Conservation (phyloP, 2,888 invertebrate genomes). For the Achlya flavicornis region DNA sequence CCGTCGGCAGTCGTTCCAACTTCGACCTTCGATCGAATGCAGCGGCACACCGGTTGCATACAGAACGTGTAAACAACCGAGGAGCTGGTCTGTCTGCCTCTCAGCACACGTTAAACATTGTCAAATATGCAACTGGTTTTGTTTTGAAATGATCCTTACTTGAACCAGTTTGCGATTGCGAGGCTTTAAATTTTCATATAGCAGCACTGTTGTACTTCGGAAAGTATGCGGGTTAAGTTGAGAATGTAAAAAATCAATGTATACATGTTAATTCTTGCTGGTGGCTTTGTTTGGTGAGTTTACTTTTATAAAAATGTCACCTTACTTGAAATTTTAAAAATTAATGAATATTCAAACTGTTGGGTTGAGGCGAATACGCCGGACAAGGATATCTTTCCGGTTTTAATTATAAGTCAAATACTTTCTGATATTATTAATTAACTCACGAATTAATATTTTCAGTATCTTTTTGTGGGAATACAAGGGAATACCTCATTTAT, state of each 20-base stretch:
- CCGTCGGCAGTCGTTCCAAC: constrained; percentile 49
- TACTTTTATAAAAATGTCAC: neutral
- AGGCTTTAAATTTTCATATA: constrained; percentile 22
- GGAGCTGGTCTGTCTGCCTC: constrained; percentile 15
- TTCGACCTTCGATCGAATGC: constrained; percentile 67
- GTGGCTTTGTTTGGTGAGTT: neutral
- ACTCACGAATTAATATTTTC: neutral
- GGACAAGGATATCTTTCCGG: neutral
- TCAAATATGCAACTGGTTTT: constrained; percentile 33
- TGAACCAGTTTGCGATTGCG: constrained; percentile 28
- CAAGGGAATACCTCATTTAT: neutral
- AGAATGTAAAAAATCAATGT: neutral
- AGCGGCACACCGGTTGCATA: constrained; percentile 41
- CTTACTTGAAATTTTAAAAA: neutral
- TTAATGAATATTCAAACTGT: neutral
- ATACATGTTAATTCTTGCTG: neutral
- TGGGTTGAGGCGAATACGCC: neutral
- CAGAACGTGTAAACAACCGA: constrained; percentile 25
- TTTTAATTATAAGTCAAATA: neutral
- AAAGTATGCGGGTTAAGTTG: constrained; percentile 19
- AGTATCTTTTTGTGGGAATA: neutral
- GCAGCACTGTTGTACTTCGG: constrained; percentile 18
- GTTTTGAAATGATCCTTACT: constrained; percentile 21
- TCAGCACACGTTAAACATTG: constrained; percentile 18
- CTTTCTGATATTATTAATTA: too few species aligned